Conservation (phyloP, 2,113 vertebrate genomes). For the Phylloscopus whistleri region DNA sequence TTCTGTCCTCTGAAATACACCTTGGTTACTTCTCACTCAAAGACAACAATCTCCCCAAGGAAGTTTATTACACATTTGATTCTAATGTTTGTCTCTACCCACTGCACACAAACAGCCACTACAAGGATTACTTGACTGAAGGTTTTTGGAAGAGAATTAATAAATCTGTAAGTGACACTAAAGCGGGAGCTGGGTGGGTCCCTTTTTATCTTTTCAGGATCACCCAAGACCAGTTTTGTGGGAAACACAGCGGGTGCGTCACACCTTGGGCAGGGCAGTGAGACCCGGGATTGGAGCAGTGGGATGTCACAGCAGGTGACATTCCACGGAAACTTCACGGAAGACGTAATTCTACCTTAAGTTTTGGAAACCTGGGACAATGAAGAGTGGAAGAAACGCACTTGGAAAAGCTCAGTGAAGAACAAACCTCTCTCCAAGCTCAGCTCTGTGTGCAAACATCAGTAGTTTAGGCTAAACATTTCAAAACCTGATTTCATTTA, state of each 20-base stretch:
- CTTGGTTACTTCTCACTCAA: neutral
- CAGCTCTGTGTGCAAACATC: neutral
- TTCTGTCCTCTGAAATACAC: neutral
- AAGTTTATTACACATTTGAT: fast-evolving
- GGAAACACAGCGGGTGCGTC: neutral
- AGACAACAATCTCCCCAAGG: fast-evolving
- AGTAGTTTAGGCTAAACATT: neutral
- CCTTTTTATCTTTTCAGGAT: neutral
- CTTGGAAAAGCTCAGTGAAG: neutral
- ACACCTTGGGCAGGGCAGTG: neutral
- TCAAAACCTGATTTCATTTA: neutral
- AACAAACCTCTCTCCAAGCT: neutral
- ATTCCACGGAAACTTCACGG: neutral
- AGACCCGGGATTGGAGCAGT: fast-evolving
- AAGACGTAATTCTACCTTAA: neutral
- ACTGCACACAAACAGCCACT: neutral
- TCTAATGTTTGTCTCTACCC: neutral
- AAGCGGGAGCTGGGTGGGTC: neutral
- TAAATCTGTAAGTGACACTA: neutral
- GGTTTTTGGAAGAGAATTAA: neutral
- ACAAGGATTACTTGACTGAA: neutral
- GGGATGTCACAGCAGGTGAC: neutral
- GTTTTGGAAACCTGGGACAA: neutral
- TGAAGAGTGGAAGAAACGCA: neutral
- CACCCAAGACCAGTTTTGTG: neutral